phyloP scores from a whole-genome alignment of 2,113 vertebrate species.

The Saguinus imperator region DNA sequence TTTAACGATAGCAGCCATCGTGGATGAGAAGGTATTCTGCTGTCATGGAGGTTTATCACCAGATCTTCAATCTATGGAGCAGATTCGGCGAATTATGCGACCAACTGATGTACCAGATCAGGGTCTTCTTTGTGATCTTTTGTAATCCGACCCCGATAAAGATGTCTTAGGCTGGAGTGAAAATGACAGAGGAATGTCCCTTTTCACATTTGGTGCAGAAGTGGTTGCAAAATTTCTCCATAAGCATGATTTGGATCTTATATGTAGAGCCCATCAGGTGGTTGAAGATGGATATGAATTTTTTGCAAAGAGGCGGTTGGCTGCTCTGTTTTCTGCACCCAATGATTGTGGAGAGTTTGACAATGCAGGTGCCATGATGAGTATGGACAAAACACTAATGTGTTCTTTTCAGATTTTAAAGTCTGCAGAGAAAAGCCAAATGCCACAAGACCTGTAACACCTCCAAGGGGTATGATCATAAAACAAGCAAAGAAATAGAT shows the following conservation, averaged over 20 bases:
- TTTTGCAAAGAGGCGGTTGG: constrained; percentile 98
- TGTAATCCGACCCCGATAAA: constrained; percentile 99
- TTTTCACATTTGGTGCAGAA: constrained; percentile 97
- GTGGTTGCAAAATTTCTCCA: constrained; percentile 99
- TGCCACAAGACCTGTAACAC: constrained; percentile 96
- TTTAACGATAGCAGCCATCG: constrained; percentile 97
- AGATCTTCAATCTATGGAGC: constrained; percentile 99
- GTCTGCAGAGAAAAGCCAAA: constrained; percentile 98
- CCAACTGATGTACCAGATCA: constrained; percentile 98
- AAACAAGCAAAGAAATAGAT: constrained; percentile 98
- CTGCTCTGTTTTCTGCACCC: constrained; percentile 98
- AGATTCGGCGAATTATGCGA: constrained; percentile 98
- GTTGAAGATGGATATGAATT: constrained; percentile 99
- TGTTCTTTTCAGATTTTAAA: constrained; percentile 99
- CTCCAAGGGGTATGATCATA: constrained; percentile 97
- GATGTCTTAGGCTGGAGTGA: constrained; percentile 98
- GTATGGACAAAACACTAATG: constrained; percentile 99
- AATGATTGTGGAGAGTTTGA: constrained; percentile 99
- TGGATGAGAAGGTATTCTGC: constrained; percentile 99
- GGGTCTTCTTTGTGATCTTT: constrained; percentile 96
- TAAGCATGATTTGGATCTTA: constrained; percentile 98
- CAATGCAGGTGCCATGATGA: constrained; percentile 99
- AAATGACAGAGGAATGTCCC: constrained; percentile 97
- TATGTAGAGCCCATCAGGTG: constrained; percentile 99
- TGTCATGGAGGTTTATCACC: constrained; percentile 99